Evolutionary conservation across 2,113 vertebrate species (phyloP).

Genomic region (Asarcornis scutulata): DNA sequence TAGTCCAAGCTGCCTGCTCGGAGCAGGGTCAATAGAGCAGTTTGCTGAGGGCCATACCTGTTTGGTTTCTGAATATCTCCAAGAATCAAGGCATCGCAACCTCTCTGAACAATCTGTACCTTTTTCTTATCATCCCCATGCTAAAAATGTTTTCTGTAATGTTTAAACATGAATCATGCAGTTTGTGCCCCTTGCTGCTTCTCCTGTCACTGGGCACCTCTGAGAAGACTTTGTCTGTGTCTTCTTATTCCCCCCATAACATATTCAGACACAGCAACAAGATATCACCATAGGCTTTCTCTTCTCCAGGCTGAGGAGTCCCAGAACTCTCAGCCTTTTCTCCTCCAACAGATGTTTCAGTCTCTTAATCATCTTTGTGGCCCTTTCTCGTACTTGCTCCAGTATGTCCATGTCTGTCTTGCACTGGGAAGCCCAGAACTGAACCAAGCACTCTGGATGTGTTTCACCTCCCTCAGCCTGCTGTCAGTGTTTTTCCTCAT

Average conservation of each 20-base stretch:
- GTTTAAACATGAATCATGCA: background rate
- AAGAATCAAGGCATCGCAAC: background rate
- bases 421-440: background rate
- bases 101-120: background rate
- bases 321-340: background rate
- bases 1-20: background rate
- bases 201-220: background rate
- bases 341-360: rapidly evolving
- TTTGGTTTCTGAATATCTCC: background rate
- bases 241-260: background rate
- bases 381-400: background rate
- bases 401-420: background rate
- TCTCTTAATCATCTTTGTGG: background rate
- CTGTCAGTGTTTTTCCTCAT: background rate
- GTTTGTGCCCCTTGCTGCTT: background rate
- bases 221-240: background rate
- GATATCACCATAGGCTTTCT: background rate
- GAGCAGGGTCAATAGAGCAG: background rate
- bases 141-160: background rate
- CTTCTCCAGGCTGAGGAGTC: background rate
- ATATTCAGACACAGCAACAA: background rate
- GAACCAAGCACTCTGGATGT: too few relatives aligned
- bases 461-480: background rate
- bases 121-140: background rate
- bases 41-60: background rate